These are phyloP conservation scores for Tetragnatha montana DNA, from an alignment of 2,888 invertebrate species.

Conservation along the genomic window DNA sequence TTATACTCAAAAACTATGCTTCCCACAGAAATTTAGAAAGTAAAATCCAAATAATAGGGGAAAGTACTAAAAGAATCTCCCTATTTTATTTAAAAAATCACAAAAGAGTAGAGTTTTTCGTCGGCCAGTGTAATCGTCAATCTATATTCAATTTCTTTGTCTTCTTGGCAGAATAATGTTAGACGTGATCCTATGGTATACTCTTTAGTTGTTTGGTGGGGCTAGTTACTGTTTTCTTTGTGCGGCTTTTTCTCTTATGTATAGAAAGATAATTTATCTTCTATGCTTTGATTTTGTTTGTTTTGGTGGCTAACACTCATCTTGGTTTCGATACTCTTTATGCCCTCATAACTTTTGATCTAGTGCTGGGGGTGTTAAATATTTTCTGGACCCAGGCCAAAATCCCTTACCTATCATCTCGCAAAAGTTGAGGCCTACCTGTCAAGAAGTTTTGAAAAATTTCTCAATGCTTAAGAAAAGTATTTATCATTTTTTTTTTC, in stretches of 20 bases:
- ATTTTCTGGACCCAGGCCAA: not conserved
- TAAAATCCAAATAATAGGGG: too few species aligned
- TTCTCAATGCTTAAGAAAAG: not conserved
- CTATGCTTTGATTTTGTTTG: not conserved
- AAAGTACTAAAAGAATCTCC: too few species aligned
- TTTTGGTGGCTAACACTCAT: not conserved
- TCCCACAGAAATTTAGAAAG: too few species aligned
- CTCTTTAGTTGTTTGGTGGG: not conserved
- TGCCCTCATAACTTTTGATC: conserved; percentile 1
- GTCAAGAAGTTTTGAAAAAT: not conserved
- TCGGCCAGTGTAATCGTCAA: not conserved
- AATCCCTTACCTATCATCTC: not conserved
- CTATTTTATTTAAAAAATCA: too few species aligned
- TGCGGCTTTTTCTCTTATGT: not conserved
- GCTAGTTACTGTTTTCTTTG: not conserved
- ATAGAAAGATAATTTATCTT: not conserved
- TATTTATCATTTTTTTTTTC: not conserved
- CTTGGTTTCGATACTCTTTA: not conserved
- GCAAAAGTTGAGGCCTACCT: not conserved
- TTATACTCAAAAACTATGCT: too few species aligned
- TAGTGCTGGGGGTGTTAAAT: not conserved
- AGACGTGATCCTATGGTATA: not conserved
- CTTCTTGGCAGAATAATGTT: not conserved
- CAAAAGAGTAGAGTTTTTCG: not conserved
- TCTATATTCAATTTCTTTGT: not conserved